Conservation (phyloP, 2,888 invertebrate species). For the Notodromas monacha region DNA sequence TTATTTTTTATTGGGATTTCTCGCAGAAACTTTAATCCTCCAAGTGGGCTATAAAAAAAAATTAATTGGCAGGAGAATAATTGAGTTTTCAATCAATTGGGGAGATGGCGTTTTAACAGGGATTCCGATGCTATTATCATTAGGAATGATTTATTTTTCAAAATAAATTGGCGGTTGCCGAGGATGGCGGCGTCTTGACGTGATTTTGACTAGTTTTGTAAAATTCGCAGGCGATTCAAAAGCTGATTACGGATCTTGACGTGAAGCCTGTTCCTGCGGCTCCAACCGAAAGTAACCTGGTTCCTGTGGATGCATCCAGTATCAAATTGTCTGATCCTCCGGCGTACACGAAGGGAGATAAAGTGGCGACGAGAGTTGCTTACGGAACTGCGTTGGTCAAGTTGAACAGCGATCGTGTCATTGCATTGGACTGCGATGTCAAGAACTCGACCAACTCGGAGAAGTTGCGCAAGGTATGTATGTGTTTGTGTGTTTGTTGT, state of each 20-base stretch:
- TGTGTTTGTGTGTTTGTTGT: too few relatives aligned
- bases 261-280: slow-evolving; percentile 21
- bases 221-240: slow-evolving; percentile 16
- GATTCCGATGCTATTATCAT: too few relatives aligned
- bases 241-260: slow-evolving; percentile 26
- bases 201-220: too few relatives aligned
- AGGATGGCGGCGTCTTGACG: too few relatives aligned
- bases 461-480: slow-evolving; percentile 34
- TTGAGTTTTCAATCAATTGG: too few relatives aligned
- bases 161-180: too few relatives aligned
- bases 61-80: too few relatives aligned
- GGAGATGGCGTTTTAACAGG: too few relatives aligned
- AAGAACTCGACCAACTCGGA: slow-evolving; percentile 95
- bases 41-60: too few relatives aligned
- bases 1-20: too few relatives aligned
- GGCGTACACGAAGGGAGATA: slow-evolving; percentile 35
- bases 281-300: slow-evolving; percentile 31
- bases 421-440: slow-evolving; percentile 86
- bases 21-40: too few relatives aligned
- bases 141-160: too few relatives aligned
- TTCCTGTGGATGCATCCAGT: slow-evolving; percentile 33
- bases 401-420: slow-evolving; percentile 36
- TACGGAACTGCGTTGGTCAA: slow-evolving; percentile 82
- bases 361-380: slow-evolving; percentile 58
- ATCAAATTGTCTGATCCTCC: slow-evolving; percentile 45